Conservation (phyloP, 2,797 vertebrate species). For the Pseudochaenichthys georgianus region DNA sequence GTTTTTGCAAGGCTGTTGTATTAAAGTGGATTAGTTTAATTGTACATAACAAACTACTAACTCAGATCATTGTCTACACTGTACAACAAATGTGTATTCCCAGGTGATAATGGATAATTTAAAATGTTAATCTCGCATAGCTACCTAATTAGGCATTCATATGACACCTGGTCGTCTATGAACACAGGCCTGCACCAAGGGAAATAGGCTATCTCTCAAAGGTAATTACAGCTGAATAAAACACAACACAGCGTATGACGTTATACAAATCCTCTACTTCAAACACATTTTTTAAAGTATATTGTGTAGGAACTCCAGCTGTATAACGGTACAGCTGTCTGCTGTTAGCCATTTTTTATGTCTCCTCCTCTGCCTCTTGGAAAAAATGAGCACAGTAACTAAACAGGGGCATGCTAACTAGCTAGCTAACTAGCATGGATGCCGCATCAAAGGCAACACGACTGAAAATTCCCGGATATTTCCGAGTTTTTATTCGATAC, state of each 20-base stretch:
- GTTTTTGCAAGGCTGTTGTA: background rate
- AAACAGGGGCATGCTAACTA: constrained; percentile 61
- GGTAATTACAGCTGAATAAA: constrained; percentile 14
- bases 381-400: constrained; percentile 60
- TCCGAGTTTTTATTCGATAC: constrained; percentile 59
- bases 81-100: background rate
- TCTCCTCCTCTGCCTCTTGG: constrained; percentile 55
- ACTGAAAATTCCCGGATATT: background rate
- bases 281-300: background rate
- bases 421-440: constrained; percentile 53
- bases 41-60: background rate
- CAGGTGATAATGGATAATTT: background rate
- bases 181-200: constrained; percentile 17
- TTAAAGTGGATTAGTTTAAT: background rate
- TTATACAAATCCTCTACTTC: background rate
- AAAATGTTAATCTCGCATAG: constrained; percentile 5
- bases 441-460: constrained; percentile 6
- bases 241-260: background rate
- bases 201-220: background rate
- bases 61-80: background rate
- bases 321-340: constrained; percentile 42
- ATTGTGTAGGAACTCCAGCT: background rate
- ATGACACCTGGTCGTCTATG: constrained; percentile 40
- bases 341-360: constrained; percentile 57
- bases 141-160: constrained; percentile 22